Conservation (phyloP, 1,140 invertebrate genomes). For the Eciton burchellii region DNA sequence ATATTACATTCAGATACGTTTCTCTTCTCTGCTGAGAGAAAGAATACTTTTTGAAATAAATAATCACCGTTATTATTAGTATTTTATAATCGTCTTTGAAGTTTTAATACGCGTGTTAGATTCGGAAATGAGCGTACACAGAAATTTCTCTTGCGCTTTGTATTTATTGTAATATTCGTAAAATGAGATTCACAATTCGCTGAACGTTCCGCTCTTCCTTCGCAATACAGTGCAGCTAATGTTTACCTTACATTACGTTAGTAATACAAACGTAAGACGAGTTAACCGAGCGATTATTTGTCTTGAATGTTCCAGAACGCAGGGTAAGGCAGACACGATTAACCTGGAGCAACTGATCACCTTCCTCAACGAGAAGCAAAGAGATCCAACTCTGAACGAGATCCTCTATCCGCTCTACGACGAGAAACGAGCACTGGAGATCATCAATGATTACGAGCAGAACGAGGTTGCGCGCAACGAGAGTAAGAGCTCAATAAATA, state of each 20-base stretch:
- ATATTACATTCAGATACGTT: neutral
- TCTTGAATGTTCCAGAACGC: slow-evolving; percentile 89
- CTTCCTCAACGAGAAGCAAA: slow-evolving; percentile 99
- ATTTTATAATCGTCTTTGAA: too few species aligned
- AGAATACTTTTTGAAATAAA: neutral
- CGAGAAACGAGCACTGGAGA: slow-evolving; percentile 96
- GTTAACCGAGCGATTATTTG: slow-evolving; percentile 31
- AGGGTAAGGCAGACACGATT: slow-evolving; percentile 95
- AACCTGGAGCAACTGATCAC: slow-evolving; percentile 95
- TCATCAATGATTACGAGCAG: slow-evolving; percentile 97
- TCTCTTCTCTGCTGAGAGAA: neutral
- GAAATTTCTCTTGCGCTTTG: too few species aligned
- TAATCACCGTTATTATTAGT: too few species aligned
- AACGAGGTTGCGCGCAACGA: slow-evolving; percentile 92
- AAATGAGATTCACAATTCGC: too few species aligned
- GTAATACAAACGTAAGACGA: neutral
- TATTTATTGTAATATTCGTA: too few species aligned
- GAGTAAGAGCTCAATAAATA: slow-evolving; percentile 87
- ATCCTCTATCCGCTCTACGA: slow-evolving; percentile 99
- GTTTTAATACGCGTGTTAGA: too few species aligned
- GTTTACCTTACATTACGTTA: neutral
- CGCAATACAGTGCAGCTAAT: neutral
- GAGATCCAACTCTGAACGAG: slow-evolving; percentile 99
- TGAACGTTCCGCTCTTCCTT: neutral
- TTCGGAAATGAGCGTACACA: too few species aligned